These are phyloP conservation scores for Rhipidura dahli DNA, from an alignment of 2,113 vertebrate genomes.

Conservation along the genomic window DNA sequence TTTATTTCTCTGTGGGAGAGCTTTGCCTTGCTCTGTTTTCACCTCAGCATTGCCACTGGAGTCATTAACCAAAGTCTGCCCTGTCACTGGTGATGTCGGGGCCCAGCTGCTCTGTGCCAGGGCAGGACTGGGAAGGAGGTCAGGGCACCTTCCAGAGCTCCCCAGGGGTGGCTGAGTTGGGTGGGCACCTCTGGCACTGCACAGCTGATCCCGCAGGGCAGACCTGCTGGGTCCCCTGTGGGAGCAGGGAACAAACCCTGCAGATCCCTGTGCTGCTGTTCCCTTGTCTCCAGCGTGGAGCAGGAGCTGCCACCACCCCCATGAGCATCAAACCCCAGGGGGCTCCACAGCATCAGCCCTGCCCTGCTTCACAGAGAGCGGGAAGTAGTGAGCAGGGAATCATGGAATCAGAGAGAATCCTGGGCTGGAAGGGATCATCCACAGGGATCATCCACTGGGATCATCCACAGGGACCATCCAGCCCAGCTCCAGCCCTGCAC, in stretches of 20 bases:
- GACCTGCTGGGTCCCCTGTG: background rate
- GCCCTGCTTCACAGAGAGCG: too few relatives aligned
- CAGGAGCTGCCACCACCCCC: background rate
- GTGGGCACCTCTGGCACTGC: background rate
- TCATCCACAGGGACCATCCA: background rate
- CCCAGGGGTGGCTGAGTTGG: too few relatives aligned
- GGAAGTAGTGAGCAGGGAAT: background rate
- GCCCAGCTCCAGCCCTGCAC: rapidly evolving
- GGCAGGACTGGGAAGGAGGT: background rate
- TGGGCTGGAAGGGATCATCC: background rate
- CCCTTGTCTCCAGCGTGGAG: background rate
- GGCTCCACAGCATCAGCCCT: background rate
- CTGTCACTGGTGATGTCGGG: background rate
- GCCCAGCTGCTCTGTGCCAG: background rate
- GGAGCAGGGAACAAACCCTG: background rate
- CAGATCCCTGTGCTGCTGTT: background rate
- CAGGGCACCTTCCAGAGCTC: background rate
- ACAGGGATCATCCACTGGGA: background rate
- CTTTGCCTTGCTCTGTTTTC: background rate
- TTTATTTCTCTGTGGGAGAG: background rate
- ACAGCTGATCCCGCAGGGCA: background rate
- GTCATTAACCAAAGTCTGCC: background rate
- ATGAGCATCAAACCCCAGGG: background rate
- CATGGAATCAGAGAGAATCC: background rate
- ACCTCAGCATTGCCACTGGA: background rate